Percentiles rank a stretch among this genome's conserved stretches.
phyloP scores from a whole-genome alignment of 2,797 vertebrate genomes.

The Leucoraja ocellata region DNA sequence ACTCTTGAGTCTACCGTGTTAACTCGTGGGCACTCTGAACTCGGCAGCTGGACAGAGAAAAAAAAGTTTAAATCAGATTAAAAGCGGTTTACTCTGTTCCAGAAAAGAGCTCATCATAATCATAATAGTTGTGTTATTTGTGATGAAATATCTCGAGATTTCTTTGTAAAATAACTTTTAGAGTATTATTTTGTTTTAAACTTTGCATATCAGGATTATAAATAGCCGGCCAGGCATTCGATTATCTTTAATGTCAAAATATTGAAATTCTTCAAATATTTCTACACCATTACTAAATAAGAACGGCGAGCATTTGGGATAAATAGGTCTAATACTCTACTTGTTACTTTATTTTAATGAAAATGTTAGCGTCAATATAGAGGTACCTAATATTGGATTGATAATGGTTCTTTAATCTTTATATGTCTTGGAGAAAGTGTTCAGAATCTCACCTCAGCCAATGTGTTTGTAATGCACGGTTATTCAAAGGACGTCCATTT shows the following conservation, averaged over 20 bases:
- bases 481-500: neutral
- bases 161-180: neutral
- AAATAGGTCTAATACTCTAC: too few relatives aligned
- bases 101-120: neutral
- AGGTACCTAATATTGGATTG: neutral
- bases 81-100: too few relatives aligned
- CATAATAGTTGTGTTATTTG: neutral
- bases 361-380: neutral
- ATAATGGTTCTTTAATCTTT: neutral
- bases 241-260: neutral
- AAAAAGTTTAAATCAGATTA: too few relatives aligned
- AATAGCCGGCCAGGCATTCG: neutral
- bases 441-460: neutral
- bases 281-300: too few relatives aligned
- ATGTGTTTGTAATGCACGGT: neutral
- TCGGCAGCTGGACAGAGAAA: too few relatives aligned
- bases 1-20: too few relatives aligned
- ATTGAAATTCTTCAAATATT: slow-evolving; percentile 4
- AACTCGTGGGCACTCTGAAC: too few relatives aligned
- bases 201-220: neutral
- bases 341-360: neutral
- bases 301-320: neutral
- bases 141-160: neutral
- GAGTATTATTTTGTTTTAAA: neutral
- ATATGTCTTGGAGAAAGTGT: neutral